Conservation (phyloP, 2,797 vertebrate species). For the Poecilia wingei region DNA sequence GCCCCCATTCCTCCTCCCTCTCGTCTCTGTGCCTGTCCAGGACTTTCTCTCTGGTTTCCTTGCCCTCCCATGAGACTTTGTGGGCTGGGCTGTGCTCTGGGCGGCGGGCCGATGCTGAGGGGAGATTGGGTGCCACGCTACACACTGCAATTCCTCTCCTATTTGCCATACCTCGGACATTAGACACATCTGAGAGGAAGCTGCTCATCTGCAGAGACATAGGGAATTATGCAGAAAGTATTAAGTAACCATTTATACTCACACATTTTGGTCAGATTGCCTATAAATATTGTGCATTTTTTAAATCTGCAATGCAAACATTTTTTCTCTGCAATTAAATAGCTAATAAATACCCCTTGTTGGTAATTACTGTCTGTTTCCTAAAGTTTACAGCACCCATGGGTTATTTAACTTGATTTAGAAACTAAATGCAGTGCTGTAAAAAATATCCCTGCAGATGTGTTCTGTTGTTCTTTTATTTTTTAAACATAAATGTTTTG, state of each 20-base stretch:
- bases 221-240: slow-evolving; percentile 4
- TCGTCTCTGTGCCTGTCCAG: slow-evolving; percentile 62
- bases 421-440: background rate
- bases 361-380: background rate
- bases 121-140: slow-evolving; percentile 95
- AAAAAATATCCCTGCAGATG: background rate
- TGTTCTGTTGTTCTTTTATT: background rate
- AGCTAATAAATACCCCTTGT: background rate
- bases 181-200: slow-evolving; percentile 89
- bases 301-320: background rate
- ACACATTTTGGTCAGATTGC: background rate
- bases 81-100: slow-evolving; percentile 89
- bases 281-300: background rate
- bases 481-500: background rate
- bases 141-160: slow-evolving; percentile 94
- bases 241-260: background rate
- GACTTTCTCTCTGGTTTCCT: slow-evolving; percentile 77
- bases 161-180: slow-evolving; percentile 80
- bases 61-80: slow-evolving; percentile 91
- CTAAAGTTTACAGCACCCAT: background rate
- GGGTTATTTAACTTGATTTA: background rate
- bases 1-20: slow-evolving; percentile 76
- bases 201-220: slow-evolving; percentile 83
- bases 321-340: background rate
- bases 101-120: slow-evolving; percentile 82